Evolutionary conservation across 2,888 invertebrate species (phyloP).

Genomic region (Blera fallax): DNA sequence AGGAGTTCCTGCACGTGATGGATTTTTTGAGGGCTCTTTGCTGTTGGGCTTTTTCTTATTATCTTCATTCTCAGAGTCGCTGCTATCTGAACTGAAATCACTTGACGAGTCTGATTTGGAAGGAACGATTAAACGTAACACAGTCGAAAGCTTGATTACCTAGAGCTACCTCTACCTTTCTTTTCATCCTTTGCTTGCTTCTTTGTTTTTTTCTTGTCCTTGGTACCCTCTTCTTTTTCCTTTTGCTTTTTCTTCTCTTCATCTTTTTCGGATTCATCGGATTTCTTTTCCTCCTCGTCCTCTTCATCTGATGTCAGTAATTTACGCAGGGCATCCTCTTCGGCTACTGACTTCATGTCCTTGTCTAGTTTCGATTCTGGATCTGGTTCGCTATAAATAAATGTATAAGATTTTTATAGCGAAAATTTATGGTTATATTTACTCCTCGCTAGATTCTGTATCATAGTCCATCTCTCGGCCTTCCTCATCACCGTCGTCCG

Average conservation of each 20-base stretch:
- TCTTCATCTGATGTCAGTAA: conserved; percentile 93
- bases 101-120: conserved; percentile 87
- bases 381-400: conserved; percentile 85
- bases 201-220: conserved; percentile 84
- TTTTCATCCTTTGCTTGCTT: conserved; percentile 86
- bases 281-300: conserved; percentile 91
- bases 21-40: conserved; percentile 82
- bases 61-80: conserved; percentile 87
- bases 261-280: conserved; percentile 89
- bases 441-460: conserved; percentile 91
- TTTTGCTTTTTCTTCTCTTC: conserved; percentile 89
- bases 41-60: conserved; percentile 82
- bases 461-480: conserved; percentile 97
- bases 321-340: conserved; percentile 93
- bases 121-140: no score
- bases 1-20: conserved; percentile 82
- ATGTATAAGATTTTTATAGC: not conserved
- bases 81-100: conserved; percentile 87
- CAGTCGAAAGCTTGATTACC: not conserved
- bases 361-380: conserved; percentile 89
- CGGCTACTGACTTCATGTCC: conserved; percentile 94
- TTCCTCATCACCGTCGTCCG: conserved; percentile 98
- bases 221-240: conserved; percentile 83
- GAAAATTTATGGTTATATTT: conserved; percentile 43
- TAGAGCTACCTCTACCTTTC: conserved; percentile 81